A percentile compares a stretch with the other conserved stretches of the same genome.
Evolutionary conservation across 2,113 vertebrate genomes (phyloP).

Genomic region (Chloropsis cyanopogon): DNA sequence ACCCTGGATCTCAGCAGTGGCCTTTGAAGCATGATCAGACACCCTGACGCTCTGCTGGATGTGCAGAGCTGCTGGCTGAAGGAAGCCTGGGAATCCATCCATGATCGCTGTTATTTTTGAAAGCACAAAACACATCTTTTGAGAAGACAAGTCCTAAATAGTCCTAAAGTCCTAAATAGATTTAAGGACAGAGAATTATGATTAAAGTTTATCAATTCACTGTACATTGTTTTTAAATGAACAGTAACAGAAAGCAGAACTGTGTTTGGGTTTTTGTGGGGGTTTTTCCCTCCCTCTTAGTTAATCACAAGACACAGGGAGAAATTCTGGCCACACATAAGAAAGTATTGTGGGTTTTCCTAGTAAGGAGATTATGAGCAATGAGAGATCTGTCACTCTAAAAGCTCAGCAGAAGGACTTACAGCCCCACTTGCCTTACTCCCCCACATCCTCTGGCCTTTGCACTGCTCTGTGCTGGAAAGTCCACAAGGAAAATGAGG

Average conservation of each 20-base stretch:
- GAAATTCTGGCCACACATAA: neutral
- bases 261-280: neutral
- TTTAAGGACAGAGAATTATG: neutral
- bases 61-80: neutral
- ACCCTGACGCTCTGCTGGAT: neutral
- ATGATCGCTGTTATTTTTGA: neutral
- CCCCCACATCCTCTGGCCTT: neutral
- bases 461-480: neutral
- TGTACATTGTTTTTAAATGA: neutral
- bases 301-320: neutral
- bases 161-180: neutral
- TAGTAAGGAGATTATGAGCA: neutral
- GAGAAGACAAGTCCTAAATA: neutral
- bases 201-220: neutral
- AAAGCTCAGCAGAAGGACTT: neutral
- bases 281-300: neutral
- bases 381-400: neutral
- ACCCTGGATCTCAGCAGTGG: neutral
- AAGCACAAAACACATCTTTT: neutral
- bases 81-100: neutral
- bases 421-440: neutral
- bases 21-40: neutral
- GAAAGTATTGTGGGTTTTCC: accelerated
- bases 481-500: neutral
- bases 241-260: neutral